Evolutionary conservation across 2,888 invertebrate species (phyloP), one percentile per base, ranked within the genome.

Genomic region (Meta bourneti): DNA sequence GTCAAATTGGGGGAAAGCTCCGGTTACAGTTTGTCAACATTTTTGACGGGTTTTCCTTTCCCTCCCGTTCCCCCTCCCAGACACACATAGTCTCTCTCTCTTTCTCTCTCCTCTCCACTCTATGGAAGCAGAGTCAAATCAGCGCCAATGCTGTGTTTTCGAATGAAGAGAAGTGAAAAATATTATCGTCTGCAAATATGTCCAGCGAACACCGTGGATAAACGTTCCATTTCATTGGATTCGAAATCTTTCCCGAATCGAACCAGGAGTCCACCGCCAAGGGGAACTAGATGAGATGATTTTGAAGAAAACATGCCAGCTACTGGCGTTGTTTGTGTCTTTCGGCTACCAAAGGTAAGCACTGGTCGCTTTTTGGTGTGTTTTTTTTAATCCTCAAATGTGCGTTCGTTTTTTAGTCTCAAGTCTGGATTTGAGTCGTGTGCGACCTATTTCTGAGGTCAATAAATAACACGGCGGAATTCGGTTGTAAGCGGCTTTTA

Each of bases 291-390:
- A 93, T 93, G 93, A 91, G 91, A 93, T 93, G 93, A 89, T 93
- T 93, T 91, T 93, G 91, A 93, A 91, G 93, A 93, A 93, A 93
- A 61, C 93, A 93, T 93, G 93, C 91, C 93, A 91, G 82, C 52
- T 91, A 87, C 86, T 93, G 93, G 93, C 93, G 81, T 86, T 91
- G 86, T 93, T 93, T 85, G 89, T 93, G 93, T 86, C 81, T 93
- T 54, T 91, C 91, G 93, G 93, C 77, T 72, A 93, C 70, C 82
- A 85, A 86, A 93, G 93, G 93, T 82, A 79, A 88, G 74, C 48
- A 19, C 11, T 11, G 4, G 34, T 34, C 34, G 34, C 34, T 34
- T 34, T 34, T 34, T 34, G 34, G 34, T 34, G 34, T 34, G 34
- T 34, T n/a, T 74, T 69, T 69, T 20, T 74, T 6, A n/a, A 13